These are phyloP conservation scores for Procavia capensis DNA, from an alignment of 2,113 vertebrate genomes.

Conservation along the genomic window DNA sequence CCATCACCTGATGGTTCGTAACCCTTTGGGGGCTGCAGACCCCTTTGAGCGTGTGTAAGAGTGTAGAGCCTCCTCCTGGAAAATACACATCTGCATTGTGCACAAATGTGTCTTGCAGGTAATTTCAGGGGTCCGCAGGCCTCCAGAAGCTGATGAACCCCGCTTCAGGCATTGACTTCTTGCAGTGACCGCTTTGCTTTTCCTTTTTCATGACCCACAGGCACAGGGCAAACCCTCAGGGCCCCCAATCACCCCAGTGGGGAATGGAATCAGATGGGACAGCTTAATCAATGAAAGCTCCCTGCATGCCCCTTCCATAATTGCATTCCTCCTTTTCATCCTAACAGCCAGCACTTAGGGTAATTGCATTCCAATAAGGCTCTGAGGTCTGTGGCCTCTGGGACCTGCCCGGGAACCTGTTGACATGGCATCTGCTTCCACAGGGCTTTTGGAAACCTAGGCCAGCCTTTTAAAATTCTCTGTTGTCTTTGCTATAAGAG, in stretches of 20 bases:
- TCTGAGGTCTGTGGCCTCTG: slow-evolving; percentile 77
- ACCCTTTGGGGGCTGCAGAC: neutral
- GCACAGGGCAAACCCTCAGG: slow-evolving; percentile 79
- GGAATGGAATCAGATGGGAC: slow-evolving; percentile 85
- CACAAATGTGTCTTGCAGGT: neutral
- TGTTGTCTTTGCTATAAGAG: slow-evolving; percentile 70
- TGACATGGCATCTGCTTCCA: slow-evolving; percentile 75
- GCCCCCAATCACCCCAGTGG: slow-evolving; percentile 75
- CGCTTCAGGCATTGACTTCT: neutral
- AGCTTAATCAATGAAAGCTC: slow-evolving; percentile 87
- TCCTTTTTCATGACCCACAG: slow-evolving; percentile 60
- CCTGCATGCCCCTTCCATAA: slow-evolving; percentile 81
- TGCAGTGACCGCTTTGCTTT: slow-evolving; percentile 42
- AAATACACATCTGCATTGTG: neutral
- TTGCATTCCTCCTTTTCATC: slow-evolving; percentile 80
- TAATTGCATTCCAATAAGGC: slow-evolving; percentile 85
- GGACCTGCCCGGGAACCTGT: slow-evolving; percentile 67
- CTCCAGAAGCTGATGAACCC: neutral
- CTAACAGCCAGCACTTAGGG: slow-evolving; percentile 84
- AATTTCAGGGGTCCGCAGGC: neutral
- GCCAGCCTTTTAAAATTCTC: slow-evolving; percentile 52
- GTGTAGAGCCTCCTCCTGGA: neutral
- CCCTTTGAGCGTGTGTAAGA: neutral
- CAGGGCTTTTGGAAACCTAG: slow-evolving; percentile 55
- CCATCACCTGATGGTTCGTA: neutral